These are phyloP conservation scores for Amphiprion percula DNA, from an alignment of 2,113 vertebrate species.

Conservation along the genomic window DNA sequence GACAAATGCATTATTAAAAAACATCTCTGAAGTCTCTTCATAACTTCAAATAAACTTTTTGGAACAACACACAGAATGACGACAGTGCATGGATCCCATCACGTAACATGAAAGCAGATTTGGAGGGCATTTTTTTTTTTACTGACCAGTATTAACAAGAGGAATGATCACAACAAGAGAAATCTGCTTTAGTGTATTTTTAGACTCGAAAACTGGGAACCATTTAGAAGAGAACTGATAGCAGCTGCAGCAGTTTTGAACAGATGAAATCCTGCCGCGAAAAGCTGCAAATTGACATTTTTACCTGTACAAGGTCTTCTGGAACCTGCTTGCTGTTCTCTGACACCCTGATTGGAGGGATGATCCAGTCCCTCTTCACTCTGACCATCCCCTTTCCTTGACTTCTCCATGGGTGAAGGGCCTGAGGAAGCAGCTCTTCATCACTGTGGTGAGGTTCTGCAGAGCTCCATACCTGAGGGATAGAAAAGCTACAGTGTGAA, in stretches of 20 bases:
- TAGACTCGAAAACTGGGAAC: too few relatives aligned
- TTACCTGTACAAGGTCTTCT: slow-evolving; percentile 93
- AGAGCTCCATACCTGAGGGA: slow-evolving; percentile 69
- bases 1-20: too few relatives aligned
- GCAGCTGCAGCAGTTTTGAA: not conserved
- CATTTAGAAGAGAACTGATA: too few relatives aligned
- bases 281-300: not conserved
- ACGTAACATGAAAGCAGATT: too few relatives aligned
- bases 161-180: too few relatives aligned
- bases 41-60: too few relatives aligned
- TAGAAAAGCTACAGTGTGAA: slow-evolving; percentile 1
- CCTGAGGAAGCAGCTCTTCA: slow-evolving; percentile 16
- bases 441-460: slow-evolving; percentile 35
- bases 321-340: slow-evolving; percentile 96
- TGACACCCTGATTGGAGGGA: slow-evolving; percentile 93
- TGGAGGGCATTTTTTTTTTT: too few relatives aligned
- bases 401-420: slow-evolving; percentile 83
- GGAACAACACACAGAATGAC: too few relatives aligned
- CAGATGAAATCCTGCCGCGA: not conserved
- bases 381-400: slow-evolving; percentile 63
- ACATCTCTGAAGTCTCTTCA: too few relatives aligned
- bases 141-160: too few relatives aligned
- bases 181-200: too few relatives aligned
- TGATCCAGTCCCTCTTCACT: slow-evolving; percentile 96
- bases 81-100: too few relatives aligned